phyloP scores from a whole-genome alignment of 1,140 invertebrate species.

The Colletes latitarsis region DNA sequence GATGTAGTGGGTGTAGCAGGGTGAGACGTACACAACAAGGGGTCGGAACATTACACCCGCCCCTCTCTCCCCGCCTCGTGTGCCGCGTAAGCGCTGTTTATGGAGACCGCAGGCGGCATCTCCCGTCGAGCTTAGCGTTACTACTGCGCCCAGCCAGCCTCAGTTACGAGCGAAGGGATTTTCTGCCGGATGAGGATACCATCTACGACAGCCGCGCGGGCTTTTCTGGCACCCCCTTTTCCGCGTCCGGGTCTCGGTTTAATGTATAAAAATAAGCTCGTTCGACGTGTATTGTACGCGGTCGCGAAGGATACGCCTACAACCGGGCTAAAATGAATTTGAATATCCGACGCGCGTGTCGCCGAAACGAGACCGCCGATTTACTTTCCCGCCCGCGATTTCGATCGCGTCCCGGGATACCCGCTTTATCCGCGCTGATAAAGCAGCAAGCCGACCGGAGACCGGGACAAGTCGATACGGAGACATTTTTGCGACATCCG shows the following conservation, averaged over 20 bases:
- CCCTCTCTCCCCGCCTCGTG: background rate
- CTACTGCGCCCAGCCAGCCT: slow-evolving; percentile 60
- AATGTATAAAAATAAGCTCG: slow-evolving; percentile 71
- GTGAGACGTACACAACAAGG: slow-evolving; percentile 56
- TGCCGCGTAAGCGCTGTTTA: slow-evolving; percentile 72
- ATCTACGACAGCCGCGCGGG: slow-evolving; percentile 52
- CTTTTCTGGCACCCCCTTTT: slow-evolving; percentile 32
- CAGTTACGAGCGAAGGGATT: slow-evolving; percentile 73
- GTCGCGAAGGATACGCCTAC: background rate
- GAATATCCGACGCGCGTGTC: background rate
- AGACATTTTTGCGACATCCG: too few species aligned
- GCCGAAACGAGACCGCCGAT: background rate
- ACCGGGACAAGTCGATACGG: too few species aligned
- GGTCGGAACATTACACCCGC: slow-evolving; percentile 54
- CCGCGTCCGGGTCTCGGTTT: slow-evolving; percentile 55
- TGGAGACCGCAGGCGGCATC: slow-evolving; percentile 74
- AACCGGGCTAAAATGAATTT: slow-evolving; percentile 9
- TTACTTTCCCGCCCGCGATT: too few species aligned
- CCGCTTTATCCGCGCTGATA: too few species aligned
- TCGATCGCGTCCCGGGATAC: too few species aligned
- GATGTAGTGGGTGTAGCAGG: slow-evolving; percentile 44
- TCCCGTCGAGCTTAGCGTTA: slow-evolving; percentile 72
- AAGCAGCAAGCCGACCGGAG: too few species aligned
- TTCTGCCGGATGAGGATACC: slow-evolving; percentile 68
- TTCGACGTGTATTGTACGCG: slow-evolving; percentile 43